Evolutionary conservation across 2,113 vertebrate genomes (phyloP), one percentile per base, ranked within the genome.

Genomic region (Gila orcuttii): DNA sequence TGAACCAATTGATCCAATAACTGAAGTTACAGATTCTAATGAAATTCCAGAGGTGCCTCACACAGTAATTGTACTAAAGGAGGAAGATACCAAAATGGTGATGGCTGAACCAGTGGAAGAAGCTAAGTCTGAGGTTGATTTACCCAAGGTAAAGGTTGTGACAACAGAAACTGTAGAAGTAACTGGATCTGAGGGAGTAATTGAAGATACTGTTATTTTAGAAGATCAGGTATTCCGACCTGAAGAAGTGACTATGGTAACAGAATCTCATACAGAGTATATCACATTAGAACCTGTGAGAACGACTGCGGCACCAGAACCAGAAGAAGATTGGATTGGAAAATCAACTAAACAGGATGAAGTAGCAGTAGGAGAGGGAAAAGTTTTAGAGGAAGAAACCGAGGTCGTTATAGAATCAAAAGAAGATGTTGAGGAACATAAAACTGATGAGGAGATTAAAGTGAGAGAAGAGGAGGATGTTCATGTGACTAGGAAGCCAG

Each of bases 21-120:
- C 68, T 39, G 60, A 68, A 21, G 86, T 90, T 0, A 77, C 91
- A 62, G 89, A 90, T 10, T 50, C 71, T 10, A 93, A 93, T 3
- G 33, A 77, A 77, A 85, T 92, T 47, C 89, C 89, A 73, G 82
- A 77, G 17, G 71, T 60, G n/a, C 15, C 47, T 62, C 57, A 86
- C 28, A 77, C 73, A 6, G 19, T 36, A 21, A 28, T 47, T 19
- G 12, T 10, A 15, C 12, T n/a, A 42, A 73, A 42, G 9, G 36
- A 82, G 31, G 39, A 69, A 23, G 82, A 39, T 28, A 76, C 31
- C 78, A n/a, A 64, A 64, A 33, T 64, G 23, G 77, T 75, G 17
- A 39, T 47, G 3, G 5, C 39, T 47, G 25, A 79, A n/a, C 57
- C 42, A 75, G 39, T 79, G 0, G 62, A 28, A 52, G 82, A 85